phyloP scores from a whole-genome alignment of 1,140 invertebrate genomes.

The Asbolus verrucosus region DNA sequence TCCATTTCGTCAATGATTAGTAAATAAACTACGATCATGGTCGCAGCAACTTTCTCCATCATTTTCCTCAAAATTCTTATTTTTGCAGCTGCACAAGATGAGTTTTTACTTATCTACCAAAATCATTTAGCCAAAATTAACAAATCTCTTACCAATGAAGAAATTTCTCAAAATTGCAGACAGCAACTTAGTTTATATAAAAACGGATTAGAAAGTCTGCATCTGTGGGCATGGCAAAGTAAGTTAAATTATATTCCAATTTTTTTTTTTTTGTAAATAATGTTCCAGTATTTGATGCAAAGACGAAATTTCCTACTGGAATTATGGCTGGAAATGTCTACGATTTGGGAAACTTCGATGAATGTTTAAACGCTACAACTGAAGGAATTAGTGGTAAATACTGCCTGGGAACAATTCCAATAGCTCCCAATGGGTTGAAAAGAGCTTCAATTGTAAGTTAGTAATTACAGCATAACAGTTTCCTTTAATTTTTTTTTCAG shows the following conservation, averaged over 20 bases:
- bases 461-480: not conserved
- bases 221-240: slow-evolving; percentile 24
- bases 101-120: too few relatives aligned
- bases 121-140: not conserved
- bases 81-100: too few relatives aligned
- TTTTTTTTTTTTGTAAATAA: not conserved
- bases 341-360: slow-evolving; percentile 62
- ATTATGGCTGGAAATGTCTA: slow-evolving; percentile 60
- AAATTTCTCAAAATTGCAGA: not conserved
- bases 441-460: not conserved
- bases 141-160: not conserved
- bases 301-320: slow-evolving; percentile 61
- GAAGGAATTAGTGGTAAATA: slow-evolving; percentile 39
- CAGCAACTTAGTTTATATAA: not conserved
- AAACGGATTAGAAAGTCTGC: not conserved
- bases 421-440: not conserved
- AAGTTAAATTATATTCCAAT: not conserved
- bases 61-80: too few relatives aligned
- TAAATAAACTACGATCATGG: too few relatives aligned
- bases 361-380: slow-evolving; percentile 57
- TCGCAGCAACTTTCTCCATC: too few relatives aligned
- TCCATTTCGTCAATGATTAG: too few relatives aligned
- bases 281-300: slow-evolving; percentile 62
- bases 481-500: not conserved
- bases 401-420: slow-evolving; percentile 38